Evolutionary conservation across 1,140 invertebrate genomes (phyloP), one percentile per base, ranked within the genome.

Genomic region (Reticulitermes speratus): DNA sequence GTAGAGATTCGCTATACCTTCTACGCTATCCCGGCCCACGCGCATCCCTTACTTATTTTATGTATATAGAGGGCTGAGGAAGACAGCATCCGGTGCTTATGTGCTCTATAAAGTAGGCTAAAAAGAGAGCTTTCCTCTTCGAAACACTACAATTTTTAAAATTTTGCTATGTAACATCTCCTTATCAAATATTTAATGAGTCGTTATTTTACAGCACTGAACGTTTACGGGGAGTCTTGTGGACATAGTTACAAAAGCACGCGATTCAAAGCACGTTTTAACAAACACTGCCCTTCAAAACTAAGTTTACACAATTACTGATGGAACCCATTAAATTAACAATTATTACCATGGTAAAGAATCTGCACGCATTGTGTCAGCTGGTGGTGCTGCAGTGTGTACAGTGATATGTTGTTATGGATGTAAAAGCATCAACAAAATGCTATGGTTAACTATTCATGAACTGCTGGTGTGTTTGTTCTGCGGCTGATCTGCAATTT

Each of bases 311-410:
- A 75, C 65, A 30, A 65, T 65, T 65, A 65, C 59, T 65, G 59
- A 65, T 21, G 25, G 59, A n/a, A 65, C 59, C 59, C 59, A 65
- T 65, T 75, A 75, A 75, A 75, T 75, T 75, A 75, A 25, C 65
- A 75, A 75, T 75, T 75, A 75, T 75, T 75, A 75, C 65, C 65
- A 75, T 75, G n/a, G 65, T 16, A 75, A 75, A 75, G 65, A 75
- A 75, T 75, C 65, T n/a, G 9, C 65, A 75, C n/a, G n/a, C n/a
- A 65, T 65, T 65, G 59, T 65, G 59, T 23, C 59, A 65, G 19
- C 59, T 65, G 21, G 59, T 23, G 8, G 65, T 75, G 25, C 7
- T 75, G 65, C 65, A 30, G 9, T 75, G 65, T 75, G 25, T 30
- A 75, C 25, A 75, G 65, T 30, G 65, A 75, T 75, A 75, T 30